Evolutionary conservation across 2,888 invertebrate species (phyloP).

Genomic region (Chorisops tibialis): DNA sequence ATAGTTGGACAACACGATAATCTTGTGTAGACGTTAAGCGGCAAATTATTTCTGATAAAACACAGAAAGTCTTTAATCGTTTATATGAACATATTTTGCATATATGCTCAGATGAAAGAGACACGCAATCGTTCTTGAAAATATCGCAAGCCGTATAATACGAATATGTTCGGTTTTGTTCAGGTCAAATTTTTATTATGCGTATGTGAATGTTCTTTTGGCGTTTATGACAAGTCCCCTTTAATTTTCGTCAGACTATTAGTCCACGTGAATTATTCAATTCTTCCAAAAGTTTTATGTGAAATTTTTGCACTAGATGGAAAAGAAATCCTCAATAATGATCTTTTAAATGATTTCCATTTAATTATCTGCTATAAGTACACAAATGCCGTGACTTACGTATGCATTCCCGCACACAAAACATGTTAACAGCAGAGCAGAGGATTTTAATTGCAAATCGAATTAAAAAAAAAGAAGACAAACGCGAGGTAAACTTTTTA

Average conservation of each 20-base stretch:
- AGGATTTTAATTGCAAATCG: constrained; percentile 25
- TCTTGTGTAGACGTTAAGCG: constrained; percentile 35
- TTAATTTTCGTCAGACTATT: constrained; percentile 3
- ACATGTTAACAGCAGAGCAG: constrained; percentile 24
- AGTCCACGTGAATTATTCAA: constrained; percentile 19
- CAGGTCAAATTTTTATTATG: constrained; percentile 22
- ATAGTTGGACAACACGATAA: constrained; percentile 35
- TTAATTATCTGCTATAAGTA: no score
- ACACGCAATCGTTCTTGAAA: constrained; percentile 16
- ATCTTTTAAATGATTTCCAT: no score
- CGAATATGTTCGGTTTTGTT: not conserved
- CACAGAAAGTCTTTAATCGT: constrained; percentile 28
- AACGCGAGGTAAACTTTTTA: constrained; percentile 12
- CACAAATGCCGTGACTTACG: constrained; percentile 18
- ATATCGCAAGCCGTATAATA: not conserved
- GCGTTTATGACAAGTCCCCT: no score
- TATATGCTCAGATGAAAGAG: not conserved
- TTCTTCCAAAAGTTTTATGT: not conserved
- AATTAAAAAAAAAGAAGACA: constrained; percentile 9
- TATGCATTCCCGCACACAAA: constrained; percentile 17
- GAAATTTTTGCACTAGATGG: no score
- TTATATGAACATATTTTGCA: not conserved
- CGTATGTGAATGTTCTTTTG: not conserved
- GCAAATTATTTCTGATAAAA: constrained; percentile 36
- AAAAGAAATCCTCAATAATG: no score